Conservation (phyloP, 2,888 invertebrate genomes). For the Galeruca laticollis region DNA sequence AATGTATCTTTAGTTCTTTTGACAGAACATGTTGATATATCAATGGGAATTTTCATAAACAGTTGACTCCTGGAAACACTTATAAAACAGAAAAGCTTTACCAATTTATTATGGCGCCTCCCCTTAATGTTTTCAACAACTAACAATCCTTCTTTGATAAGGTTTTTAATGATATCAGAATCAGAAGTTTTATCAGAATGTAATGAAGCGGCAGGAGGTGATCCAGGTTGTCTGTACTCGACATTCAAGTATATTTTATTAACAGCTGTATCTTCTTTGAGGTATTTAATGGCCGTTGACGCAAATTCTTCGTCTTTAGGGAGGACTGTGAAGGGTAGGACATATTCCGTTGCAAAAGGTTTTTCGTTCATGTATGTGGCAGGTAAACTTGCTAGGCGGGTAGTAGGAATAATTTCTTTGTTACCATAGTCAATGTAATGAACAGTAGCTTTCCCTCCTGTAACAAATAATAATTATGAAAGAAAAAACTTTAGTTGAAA, state of each 20-base stretch:
- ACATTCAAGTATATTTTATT: conserved; percentile 85
- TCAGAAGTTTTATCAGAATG: conserved; percentile 69
- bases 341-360: conserved; percentile 89
- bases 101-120: conserved; percentile 82
- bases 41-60: no score
- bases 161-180: conserved; percentile 79
- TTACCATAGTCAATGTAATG: conserved; percentile 98
- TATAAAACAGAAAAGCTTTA: conserved; percentile 59
- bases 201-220: conserved; percentile 72
- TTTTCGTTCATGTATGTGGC: conserved; percentile 79
- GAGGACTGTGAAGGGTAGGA: conserved; percentile 84
- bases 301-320: conserved; percentile 90
- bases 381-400: conserved; percentile 86
- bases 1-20: no score
- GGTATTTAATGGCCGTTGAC: conserved; percentile 71
- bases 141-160: conserved; percentile 89
- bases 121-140: conserved; percentile 85
- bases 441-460: conserved; percentile 80
- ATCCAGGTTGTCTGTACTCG: conserved; percentile 76
- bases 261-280: conserved; percentile 73
- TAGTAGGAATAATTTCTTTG: conserved; percentile 67
- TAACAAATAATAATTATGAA: conserved; percentile 20
- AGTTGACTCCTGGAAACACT: neutral
- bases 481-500: no score
- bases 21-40: no score